Conservation (phyloP, 2,888 invertebrate species). For the Drosophila rellima region DNA sequence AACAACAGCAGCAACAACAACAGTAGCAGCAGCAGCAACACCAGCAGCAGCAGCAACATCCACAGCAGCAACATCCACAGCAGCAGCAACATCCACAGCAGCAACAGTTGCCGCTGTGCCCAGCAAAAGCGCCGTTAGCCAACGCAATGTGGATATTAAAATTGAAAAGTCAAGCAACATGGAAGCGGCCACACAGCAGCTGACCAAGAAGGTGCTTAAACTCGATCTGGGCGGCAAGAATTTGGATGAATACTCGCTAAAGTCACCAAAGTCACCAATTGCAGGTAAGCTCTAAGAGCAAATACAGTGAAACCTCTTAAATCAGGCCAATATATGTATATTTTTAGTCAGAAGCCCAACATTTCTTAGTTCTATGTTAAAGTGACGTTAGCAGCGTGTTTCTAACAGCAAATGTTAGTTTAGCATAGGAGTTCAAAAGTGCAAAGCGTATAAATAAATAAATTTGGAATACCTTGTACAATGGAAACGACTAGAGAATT, state of each 20-base stretch:
- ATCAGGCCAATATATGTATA: not conserved
- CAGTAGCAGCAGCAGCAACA: conserved; percentile 35
- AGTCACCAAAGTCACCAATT: conserved; percentile 85
- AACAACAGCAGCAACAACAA: conserved; percentile 26
- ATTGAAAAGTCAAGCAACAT: conserved; percentile 85
- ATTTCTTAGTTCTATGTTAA: not conserved
- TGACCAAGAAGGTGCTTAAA: conserved; percentile 84
- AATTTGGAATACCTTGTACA: too few relatives aligned
- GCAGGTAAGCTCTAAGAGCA: conserved; percentile 66
- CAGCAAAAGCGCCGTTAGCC: conserved; percentile 87
- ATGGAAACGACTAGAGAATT: too few relatives aligned
- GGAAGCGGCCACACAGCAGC: conserved; percentile 75
- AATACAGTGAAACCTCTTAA: not conserved
- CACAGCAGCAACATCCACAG: conserved; percentile 32
- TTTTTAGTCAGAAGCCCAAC: not conserved
- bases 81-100: conserved; percentile 19
- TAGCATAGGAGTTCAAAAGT: not conserved
- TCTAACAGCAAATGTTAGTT: not conserved
- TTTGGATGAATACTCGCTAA: conserved; percentile 82
- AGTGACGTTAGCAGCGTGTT: not conserved
- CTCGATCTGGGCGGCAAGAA: conserved; percentile 84
- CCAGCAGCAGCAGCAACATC: conserved; percentile 29
- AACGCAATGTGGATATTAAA: conserved; percentile 88
- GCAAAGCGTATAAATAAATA: not conserved
- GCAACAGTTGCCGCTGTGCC: conserved; percentile 27